phyloP scores from a whole-genome alignment of 2,113 vertebrate species.

The Synodontis membranacea region DNA sequence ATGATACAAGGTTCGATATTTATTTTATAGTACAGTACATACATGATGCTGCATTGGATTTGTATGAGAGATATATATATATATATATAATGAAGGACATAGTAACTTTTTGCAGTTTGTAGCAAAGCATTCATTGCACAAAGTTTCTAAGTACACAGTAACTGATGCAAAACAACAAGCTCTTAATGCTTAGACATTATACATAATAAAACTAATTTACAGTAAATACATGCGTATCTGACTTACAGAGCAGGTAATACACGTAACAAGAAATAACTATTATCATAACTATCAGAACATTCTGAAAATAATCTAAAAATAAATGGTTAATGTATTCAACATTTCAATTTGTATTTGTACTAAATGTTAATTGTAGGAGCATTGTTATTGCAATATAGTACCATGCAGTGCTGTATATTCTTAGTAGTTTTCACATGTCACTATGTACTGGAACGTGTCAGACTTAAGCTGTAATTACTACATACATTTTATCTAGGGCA shows the following conservation, averaged over 20 bases:
- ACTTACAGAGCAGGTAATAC: not conserved
- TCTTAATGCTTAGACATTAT: not conserved
- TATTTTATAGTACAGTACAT: not conserved
- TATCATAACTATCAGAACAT: too few species aligned
- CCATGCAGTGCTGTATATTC: not conserved
- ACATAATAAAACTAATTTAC: not conserved
- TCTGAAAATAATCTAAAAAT: too few species aligned
- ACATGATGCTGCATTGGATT: not conserved
- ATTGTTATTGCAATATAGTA: not conserved
- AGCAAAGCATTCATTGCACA: not conserved
- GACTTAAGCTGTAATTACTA: slow-evolving; percentile 22
- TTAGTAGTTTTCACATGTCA: not conserved
- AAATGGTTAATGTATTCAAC: not conserved
- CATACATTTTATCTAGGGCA: slow-evolving; percentile 26
- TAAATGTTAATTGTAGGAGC: not conserved
- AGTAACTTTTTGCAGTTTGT: not conserved
- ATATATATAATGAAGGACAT: not conserved
- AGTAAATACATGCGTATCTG: not conserved
- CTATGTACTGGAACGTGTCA: slow-evolving; percentile 3
- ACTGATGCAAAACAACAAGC: not conserved
- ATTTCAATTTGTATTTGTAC: not conserved
- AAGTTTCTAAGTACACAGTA: not conserved
- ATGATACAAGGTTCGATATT: not conserved
- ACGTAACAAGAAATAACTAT: not conserved
- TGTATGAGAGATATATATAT: not conserved